These are phyloP conservation scores for Panorpa germanica DNA, from an alignment of 2,888 invertebrate species.

Conservation along the genomic window DNA sequence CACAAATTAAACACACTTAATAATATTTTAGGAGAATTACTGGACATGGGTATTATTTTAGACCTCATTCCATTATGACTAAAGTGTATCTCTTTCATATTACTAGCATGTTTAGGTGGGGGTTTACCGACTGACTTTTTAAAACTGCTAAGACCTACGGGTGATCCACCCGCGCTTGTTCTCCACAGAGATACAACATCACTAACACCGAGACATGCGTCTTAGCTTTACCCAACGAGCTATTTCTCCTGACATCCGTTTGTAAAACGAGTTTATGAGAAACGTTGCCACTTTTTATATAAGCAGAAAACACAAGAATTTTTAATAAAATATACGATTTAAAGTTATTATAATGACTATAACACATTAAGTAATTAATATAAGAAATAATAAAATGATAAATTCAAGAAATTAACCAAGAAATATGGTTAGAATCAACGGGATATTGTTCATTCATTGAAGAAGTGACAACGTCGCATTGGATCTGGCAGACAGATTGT, in stretches of 20 bases:
- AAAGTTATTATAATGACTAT: neutral
- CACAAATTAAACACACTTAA: slow-evolving; percentile 12
- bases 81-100: slow-evolving; percentile 6
- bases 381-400: slow-evolving; percentile 5
- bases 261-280: slow-evolving; percentile 49
- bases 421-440: slow-evolving; percentile 10
- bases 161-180: slow-evolving; percentile 10
- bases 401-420: too few species aligned
- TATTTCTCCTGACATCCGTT: slow-evolving; percentile 44
- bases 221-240: slow-evolving; percentile 21
- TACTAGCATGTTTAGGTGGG: too few species aligned
- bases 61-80: slow-evolving; percentile 11
- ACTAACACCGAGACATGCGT: slow-evolving; percentile 22
- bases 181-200: slow-evolving; percentile 17
- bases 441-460: slow-evolving; percentile 32
- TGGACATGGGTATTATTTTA: slow-evolving; percentile 1
- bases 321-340: slow-evolving; percentile 2
- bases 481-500: slow-evolving; percentile 86
- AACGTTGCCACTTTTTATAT: slow-evolving; percentile 28
- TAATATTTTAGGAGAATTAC: neutral
- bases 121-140: slow-evolving; percentile 4
- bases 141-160: slow-evolving; percentile 11
- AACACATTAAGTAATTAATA: slow-evolving; percentile 9
- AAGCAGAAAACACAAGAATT: slow-evolving; percentile 21
- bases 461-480: slow-evolving; percentile 42